phyloP scores from a whole-genome alignment of 2,113 vertebrate genomes.

The Pseudorectes ferrugineus region DNA sequence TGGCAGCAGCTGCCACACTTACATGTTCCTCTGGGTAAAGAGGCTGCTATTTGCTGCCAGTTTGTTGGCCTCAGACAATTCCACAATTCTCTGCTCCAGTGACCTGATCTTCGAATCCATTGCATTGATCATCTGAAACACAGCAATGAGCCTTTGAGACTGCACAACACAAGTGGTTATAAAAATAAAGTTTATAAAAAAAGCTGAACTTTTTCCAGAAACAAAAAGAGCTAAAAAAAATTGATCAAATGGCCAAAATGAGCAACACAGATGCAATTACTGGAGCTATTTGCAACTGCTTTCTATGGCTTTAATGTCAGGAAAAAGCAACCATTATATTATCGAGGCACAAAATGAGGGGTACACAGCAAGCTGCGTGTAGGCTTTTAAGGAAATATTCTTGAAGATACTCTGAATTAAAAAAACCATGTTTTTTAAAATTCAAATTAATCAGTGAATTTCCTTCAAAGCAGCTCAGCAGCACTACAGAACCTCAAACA shows the following conservation, averaged over 20 bases:
- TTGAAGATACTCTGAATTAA: background rate
- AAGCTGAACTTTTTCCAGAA: background rate
- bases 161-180: background rate
- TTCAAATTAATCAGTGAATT: background rate
- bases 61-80: conserved; percentile 96
- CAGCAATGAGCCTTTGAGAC: background rate
- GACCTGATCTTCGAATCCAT: conserved; percentile 98
- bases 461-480: background rate
- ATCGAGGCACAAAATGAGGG: background rate
- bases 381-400: background rate
- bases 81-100: conserved; percentile 95
- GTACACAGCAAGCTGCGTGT: background rate
- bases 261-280: background rate
- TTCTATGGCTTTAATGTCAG: background rate
- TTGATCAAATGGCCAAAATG: background rate
- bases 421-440: background rate
- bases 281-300: background rate
- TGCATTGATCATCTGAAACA: conserved; percentile 93
- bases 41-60: conserved; percentile 97
- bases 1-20: conserved; percentile 62
- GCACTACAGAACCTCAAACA: background rate
- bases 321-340: background rate
- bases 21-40: conserved; percentile 99
- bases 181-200: background rate
- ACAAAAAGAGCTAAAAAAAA: background rate